phyloP scores from a whole-genome alignment of 1,140 invertebrate genomes.

The Euura saliciscinereae region DNA sequence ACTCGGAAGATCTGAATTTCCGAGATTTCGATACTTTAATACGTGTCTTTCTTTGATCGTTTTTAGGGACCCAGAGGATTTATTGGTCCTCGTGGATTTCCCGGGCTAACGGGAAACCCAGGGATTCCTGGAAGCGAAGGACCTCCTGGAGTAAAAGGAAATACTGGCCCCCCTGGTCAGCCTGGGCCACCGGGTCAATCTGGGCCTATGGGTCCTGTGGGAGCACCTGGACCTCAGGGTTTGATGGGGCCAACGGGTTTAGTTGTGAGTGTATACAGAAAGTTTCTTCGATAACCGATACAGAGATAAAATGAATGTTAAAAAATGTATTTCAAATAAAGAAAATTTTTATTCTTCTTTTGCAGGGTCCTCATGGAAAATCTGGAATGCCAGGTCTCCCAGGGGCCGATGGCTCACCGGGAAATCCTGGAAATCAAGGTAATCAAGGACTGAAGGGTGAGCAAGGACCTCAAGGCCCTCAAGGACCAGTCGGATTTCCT shows the following conservation, averaged over 20 bases:
- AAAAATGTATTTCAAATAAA: neutral
- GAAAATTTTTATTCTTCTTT: conserved; percentile 16
- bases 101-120: conserved; percentile 76
- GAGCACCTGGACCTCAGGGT: conserved; percentile 72
- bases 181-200: conserved; percentile 72
- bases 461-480: conserved; percentile 68
- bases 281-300: neutral
- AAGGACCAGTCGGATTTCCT: conserved; percentile 78
- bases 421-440: conserved; percentile 74
- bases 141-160: conserved; percentile 73
- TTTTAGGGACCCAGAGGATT: conserved; percentile 82
- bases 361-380: conserved; percentile 74
- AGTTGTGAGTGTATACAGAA: conserved; percentile 58
- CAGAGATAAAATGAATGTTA: neutral
- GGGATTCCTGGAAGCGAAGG: conserved; percentile 79
- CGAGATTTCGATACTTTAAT: conserved; percentile 11
- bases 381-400: conserved; percentile 74
- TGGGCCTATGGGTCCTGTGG: conserved; percentile 68
- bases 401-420: conserved; percentile 76
- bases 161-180: conserved; percentile 70
- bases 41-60: neutral
- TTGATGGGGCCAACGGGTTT: conserved; percentile 71
- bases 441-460: conserved; percentile 71
- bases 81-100: conserved; percentile 78
- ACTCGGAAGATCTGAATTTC: too few species aligned